Evolutionary conservation across 2,888 invertebrate species (phyloP).

Genomic region (Xanthorhoe spadicearia): DNA sequence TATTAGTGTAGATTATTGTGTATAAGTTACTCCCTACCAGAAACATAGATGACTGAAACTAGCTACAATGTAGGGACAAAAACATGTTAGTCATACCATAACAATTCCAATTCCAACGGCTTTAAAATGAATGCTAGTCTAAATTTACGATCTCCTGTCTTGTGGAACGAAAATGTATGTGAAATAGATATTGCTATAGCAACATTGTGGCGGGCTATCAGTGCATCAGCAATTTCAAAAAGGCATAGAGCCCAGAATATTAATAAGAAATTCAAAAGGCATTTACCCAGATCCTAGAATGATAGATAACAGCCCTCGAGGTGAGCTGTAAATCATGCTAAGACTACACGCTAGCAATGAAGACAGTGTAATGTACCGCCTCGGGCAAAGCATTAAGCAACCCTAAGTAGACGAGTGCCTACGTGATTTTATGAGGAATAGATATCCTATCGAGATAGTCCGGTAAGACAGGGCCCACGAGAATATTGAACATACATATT

Average conservation of each 20-base stretch:
- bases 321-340: conserved; percentile 34
- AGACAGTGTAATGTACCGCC: conserved; percentile 36
- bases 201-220: conserved; percentile 22
- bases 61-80: too few relatives aligned
- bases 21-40: too few relatives aligned
- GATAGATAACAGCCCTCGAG: conserved; percentile 33
- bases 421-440: conserved; percentile 30
- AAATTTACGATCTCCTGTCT: not conserved
- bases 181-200: conserved; percentile 4
- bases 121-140: not conserved
- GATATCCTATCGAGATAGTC: conserved; percentile 22
- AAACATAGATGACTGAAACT: too few relatives aligned
- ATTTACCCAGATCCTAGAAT: conserved; percentile 35
- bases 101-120: too few relatives aligned
- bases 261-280: conserved; percentile 37
- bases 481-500: conserved; percentile 1
- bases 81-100: too few relatives aligned
- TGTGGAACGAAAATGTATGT: conserved; percentile 4
- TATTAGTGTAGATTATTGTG: too few relatives aligned
- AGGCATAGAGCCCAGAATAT: conserved; percentile 23
- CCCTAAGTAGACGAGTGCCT: conserved; percentile 35
- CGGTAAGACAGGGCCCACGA: not conserved
- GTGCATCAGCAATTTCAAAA: conserved; percentile 26
- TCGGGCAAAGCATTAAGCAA: conserved; percentile 33
- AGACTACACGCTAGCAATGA: conserved; percentile 37